Evolutionary conservation across 2,888 invertebrate genomes (phyloP).

Genomic region (Cephus spinipes): DNA sequence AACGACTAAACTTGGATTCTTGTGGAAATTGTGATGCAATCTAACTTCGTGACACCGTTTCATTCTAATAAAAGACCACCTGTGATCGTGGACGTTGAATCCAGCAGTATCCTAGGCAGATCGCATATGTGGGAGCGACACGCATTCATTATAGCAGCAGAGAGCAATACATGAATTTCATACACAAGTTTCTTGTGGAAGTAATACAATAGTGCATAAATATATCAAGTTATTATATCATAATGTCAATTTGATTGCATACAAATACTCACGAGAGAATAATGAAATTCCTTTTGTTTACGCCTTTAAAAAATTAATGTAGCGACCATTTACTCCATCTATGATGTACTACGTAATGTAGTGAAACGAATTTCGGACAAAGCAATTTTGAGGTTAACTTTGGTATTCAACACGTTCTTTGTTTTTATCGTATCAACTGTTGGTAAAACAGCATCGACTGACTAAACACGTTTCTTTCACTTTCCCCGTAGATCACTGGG

Average conservation of each 20-base stretch:
- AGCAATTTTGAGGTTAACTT: neutral
- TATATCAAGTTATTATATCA: neutral
- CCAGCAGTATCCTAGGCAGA: neutral
- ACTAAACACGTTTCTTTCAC: neutral
- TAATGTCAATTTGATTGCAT: neutral
- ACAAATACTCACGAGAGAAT: neutral
- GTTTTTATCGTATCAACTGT: neutral
- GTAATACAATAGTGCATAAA: neutral
- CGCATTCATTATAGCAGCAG: neutral
- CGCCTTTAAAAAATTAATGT: neutral
- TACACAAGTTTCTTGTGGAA: neutral
- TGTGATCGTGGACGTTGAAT: neutral
- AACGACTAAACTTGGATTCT: neutral
- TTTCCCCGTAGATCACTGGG: constrained; percentile 1
- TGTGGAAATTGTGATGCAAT: neutral
- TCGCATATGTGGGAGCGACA: neutral
- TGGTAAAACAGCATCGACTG: neutral
- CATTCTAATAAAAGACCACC: neutral
- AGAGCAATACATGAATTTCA: neutral
- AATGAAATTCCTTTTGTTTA: neutral
- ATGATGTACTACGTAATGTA: neutral
- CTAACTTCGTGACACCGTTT: too few species aligned
- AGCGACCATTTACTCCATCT: neutral
- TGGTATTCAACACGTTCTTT: neutral
- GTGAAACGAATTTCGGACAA: neutral